Percentiles rank a stretch among this genome's conserved stretches.
phyloP scores from a whole-genome alignment of 1,140 invertebrate species.

The Anastatus disparis region DNA sequence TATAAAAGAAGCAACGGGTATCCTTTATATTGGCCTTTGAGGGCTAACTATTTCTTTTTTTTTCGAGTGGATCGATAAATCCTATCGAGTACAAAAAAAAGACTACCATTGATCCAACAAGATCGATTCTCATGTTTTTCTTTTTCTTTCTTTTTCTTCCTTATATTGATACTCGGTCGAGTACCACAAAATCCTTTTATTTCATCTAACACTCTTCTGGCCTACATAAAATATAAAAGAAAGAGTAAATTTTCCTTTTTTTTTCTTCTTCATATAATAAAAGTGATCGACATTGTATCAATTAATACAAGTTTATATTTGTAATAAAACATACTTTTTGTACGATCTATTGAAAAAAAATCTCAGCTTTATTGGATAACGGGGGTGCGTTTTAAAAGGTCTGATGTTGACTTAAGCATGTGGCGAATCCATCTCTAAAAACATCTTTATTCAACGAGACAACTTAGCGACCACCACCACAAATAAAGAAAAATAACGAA shows the following conservation, averaged over 20 bases:
- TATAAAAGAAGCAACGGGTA: not conserved
- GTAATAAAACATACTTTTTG: slow-evolving; percentile 11
- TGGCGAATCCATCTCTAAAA: slow-evolving; percentile 28
- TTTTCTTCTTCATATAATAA: not conserved
- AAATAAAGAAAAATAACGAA: no score
- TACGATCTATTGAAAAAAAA: slow-evolving; percentile 16
- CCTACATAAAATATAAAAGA: not conserved
- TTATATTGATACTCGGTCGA: not conserved
- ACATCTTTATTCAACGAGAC: slow-evolving; percentile 17
- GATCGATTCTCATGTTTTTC: not conserved
- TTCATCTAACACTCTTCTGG: not conserved
- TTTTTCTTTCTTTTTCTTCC: not conserved
- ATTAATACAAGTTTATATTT: slow-evolving; percentile 9
- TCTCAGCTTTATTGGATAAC: not conserved
- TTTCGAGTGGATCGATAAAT: slow-evolving; percentile 10
- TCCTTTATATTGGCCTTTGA: slow-evolving; percentile 20
- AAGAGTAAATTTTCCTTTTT: not conserved
- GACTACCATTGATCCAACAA: not conserved
- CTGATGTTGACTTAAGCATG: slow-evolving; percentile 34
- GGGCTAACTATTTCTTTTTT: not conserved
- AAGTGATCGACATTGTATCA: not conserved
- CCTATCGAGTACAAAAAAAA: not conserved
- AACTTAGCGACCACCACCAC: not conserved
- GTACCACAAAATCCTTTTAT: slow-evolving; percentile 33
- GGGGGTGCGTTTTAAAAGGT: not conserved